Conservation (phyloP, 2,888 invertebrate genomes). For the Craniophora ligustri region DNA sequence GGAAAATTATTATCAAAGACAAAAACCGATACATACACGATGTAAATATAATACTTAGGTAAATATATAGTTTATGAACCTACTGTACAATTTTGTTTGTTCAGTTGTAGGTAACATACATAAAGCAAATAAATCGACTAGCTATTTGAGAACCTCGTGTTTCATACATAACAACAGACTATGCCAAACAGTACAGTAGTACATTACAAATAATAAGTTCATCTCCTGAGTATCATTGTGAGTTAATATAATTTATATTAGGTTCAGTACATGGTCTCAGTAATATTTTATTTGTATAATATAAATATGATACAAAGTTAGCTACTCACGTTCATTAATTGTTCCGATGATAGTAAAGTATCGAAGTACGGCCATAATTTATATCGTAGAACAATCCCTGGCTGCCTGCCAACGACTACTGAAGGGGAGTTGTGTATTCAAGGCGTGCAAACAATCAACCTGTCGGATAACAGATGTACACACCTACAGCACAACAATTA, state of each 20-base stretch:
- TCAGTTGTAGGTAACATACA: neutral
- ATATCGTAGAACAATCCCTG: constrained; percentile 65
- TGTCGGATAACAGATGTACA: constrained; percentile 49
- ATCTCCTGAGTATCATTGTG: neutral
- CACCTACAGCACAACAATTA: constrained; percentile 31
- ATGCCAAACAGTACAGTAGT: no score
- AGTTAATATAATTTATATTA: constrained; percentile 15
- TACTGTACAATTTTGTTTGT: constrained; percentile 6
- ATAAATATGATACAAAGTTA: constrained; percentile 25
- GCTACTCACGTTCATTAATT: constrained; percentile 53
- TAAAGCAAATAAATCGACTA: constrained; percentile 1
- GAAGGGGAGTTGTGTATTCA: constrained; percentile 56
- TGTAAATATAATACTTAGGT: constrained; percentile 7
- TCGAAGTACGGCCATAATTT: constrained; percentile 63
- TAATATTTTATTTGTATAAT: constrained; percentile 9
- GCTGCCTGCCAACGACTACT: constrained; percentile 63
- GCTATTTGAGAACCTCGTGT: neutral
- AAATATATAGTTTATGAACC: no score
- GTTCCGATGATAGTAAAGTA: constrained; percentile 59
- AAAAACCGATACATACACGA: constrained; percentile 20
- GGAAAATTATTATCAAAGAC: constrained; percentile 20
- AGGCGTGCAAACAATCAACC: constrained; percentile 64
- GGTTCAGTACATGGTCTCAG: constrained; percentile 15
- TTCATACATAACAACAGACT: neutral
- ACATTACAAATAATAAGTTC: constrained; percentile 1